Evolutionary conservation across 1,140 invertebrate genomes (phyloP), one percentile per base, ranked within the genome.

Genomic region (Patella vulgata): DNA sequence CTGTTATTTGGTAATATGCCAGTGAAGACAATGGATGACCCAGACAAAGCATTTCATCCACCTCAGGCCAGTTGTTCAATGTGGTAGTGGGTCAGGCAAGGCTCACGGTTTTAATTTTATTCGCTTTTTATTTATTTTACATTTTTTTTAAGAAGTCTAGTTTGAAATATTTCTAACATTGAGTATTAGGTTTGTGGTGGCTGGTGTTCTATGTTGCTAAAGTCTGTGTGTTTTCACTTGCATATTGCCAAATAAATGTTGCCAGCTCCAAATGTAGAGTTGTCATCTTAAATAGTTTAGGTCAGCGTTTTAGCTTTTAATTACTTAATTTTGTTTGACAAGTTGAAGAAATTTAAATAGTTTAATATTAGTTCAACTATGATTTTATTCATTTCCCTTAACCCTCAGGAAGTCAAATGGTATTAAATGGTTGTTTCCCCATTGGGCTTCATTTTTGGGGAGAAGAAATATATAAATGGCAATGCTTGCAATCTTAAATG

Each of bases 1-100:
- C n/a, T 21, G 46, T 12, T 48, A 28, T n/a, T 40, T 54, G 52
- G 52, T 54, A 54, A 54, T 54, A 54, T 54, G 52, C 52, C 19
- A 23, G 30, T 54, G 52, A 54, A 40, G 36, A 42, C n/a, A 19
- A 46, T 6, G 43, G 9, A n/a, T 23, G 27, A 50, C 47, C 27
- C 11, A 23, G 2, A 12, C 25, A 27, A 19, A 28, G 5, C n/a
- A 46, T 46, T 27, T 25, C 11, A 50, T 12, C 21, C 47, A 28
- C 6, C 11, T 46, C 43, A 46, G 43, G 25, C 43, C n/a, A 17
- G 5, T n/a, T n/a, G n/a, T n/a, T n/a, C n/a, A n/a, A 14, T 36
- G 33, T 36, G 33, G 33, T 36, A 36, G 33, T 36, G 33, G 14
- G 33, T 36, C 33, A 36, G 33, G 14, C 33, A 5, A 36, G 33